phyloP scores from a whole-genome alignment of 2,888 invertebrate species.

The Rhabditophanes sp. region DNA sequence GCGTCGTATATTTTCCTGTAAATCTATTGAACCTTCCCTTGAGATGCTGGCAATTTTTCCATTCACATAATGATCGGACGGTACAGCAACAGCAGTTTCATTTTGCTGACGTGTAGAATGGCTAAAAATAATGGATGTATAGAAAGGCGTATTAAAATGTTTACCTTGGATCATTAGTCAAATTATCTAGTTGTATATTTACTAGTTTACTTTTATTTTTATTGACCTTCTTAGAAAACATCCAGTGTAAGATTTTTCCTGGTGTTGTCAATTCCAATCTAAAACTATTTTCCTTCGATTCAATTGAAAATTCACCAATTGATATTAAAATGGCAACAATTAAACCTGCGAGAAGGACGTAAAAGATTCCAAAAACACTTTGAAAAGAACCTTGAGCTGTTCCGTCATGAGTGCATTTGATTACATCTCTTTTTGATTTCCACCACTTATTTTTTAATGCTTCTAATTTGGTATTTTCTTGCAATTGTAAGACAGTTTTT shows the following conservation, averaged over 20 bases:
- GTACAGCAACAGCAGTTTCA: no score
- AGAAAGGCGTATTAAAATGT: no score
- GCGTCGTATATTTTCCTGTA: no score
- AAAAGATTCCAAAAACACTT: conserved; percentile 31
- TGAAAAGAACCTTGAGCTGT: conserved; percentile 9
- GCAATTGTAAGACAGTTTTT: conserved; percentile 42
- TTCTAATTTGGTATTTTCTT: conserved; percentile 38
- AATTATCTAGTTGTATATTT: conserved; percentile 20
- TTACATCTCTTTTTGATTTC: conserved; percentile 20
- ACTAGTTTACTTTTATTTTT: conserved; percentile 16
- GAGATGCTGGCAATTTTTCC: no score
- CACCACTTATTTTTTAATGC: conserved; percentile 43
- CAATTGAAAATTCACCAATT: conserved; percentile 33
- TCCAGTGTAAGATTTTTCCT: conserved; percentile 27
- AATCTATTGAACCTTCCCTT: no score
- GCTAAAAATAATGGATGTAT: no score
- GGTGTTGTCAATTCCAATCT: conserved; percentile 25
- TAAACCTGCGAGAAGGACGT: conserved; percentile 33
- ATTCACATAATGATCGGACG: no score
- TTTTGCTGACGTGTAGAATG: no score
- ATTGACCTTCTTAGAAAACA: conserved; percentile 11
- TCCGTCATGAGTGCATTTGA: not conserved
- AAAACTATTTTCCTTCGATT: conserved; percentile 24
- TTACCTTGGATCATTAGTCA: conserved; percentile 1
- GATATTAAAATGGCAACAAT: conserved; percentile 29